phyloP scores from a whole-genome alignment of 2,888 invertebrate genomes.

The Euspilapteryx auroguttella region DNA sequence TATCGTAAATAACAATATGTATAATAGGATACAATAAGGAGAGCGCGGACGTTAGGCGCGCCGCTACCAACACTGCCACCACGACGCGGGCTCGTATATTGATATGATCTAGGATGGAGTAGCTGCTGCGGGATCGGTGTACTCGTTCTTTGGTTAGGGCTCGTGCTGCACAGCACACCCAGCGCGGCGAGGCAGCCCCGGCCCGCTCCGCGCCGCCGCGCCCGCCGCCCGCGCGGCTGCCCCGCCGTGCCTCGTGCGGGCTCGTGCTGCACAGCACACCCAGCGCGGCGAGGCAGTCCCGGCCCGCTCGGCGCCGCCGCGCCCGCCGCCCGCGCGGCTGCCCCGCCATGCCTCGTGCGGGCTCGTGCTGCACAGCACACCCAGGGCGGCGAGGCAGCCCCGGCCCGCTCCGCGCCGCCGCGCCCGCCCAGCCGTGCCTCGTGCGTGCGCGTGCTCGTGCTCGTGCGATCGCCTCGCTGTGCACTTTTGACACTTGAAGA shows the following conservation, averaged over 20 bases:
- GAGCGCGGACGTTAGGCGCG: conserved; percentile 11
- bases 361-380: conserved; percentile 11
- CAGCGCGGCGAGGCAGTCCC: not conserved
- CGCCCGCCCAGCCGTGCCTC: too few species aligned
- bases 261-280: too few species aligned
- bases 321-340: conserved; percentile 1
- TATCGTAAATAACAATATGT: conserved; percentile 24
- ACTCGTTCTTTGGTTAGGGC: conserved; percentile 55
- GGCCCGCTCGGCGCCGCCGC: conserved; percentile 11
- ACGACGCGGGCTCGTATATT: conserved; percentile 42
- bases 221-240: conserved; percentile 3
- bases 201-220: conserved; percentile 6
- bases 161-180: conserved; percentile 16
- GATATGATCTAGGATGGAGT: conserved; percentile 59
- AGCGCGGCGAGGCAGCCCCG: conserved; percentile 8
- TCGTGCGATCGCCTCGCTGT: too few species aligned
- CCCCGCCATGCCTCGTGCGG: conserved; percentile 7
- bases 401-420: conserved; percentile 13
- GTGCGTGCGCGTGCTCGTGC: too few species aligned
- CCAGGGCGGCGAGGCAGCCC: conserved; percentile 1
- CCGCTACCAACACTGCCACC: conserved; percentile 27
- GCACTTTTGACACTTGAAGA: conserved; percentile 45
- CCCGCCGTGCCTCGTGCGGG: conserved; percentile 7
- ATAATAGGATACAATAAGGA: conserved; percentile 25
- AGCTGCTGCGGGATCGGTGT: conserved; percentile 57